Base-by-base conservation (phyloP, 1,140 invertebrate genomes). In the Limonius californicus region DNA sequence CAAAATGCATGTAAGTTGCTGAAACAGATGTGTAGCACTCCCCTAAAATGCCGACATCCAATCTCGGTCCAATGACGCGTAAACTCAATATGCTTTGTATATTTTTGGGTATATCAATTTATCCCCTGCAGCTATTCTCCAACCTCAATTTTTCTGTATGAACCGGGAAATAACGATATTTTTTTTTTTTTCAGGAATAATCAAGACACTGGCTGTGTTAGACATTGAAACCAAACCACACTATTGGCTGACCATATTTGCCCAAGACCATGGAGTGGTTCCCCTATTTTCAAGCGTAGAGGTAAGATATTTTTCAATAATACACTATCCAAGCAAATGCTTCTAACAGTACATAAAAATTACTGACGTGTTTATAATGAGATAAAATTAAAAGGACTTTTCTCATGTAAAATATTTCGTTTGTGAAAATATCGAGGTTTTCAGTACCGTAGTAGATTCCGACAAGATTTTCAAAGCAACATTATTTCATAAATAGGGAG, bases 211-310 rank as follows among this genome's bases (percentile, higher is more conserved):
- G 65, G 86, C 85, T 0, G 84, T 91, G 15, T 80, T 98, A 65
- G 96, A 99, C 77, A 83, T 93, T 14, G 96, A 99, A 81, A 86
- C 86, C 0, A 87, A 88, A 67, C 80, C 84, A 14, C 87, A 89
- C 73, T 98, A 95, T 77, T 99, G 96, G 96, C 78, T 98, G 30
- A 96, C 94, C 0, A 85, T 98, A 35, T 90, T 90, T 73, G 95
- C 95, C 1, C 87, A 92, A 72, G 95, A 98, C 78, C 86, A 89
- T 63, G 94, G 91, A 0, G 86, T 95, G 9, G 91, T 94, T 16
- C 92, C 94, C 1, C 79, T 92, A 1, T 88, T 88, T 72, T 84
- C 90, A 23, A 90, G 89, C 71, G 80, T 92, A 15, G 85, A 93
- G 82, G 90, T 92, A 79, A 80, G 71, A n/a, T n/a, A n/a, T n/a